phyloP scores from a whole-genome alignment of 2,888 invertebrate genomes.

The Parthenolecanium corni region DNA sequence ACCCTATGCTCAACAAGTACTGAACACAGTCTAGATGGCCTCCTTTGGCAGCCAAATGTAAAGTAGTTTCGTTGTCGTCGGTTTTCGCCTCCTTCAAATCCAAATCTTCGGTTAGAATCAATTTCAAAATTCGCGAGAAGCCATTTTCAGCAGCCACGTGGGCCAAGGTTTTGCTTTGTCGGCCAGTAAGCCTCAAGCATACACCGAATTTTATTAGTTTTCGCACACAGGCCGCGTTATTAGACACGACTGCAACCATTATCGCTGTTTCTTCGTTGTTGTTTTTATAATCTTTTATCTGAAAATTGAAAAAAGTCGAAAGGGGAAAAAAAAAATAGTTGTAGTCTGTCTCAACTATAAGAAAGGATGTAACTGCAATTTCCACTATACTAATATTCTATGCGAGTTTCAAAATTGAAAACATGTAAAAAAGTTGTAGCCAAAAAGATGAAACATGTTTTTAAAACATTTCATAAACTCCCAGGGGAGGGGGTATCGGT shows the following conservation, averaged over 20 bases:
- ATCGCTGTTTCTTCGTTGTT: constrained; percentile 34
- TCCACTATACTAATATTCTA: too few relatives aligned
- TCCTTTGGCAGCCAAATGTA: constrained; percentile 47
- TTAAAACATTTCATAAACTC: too few relatives aligned
- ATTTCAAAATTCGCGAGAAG: constrained; percentile 44
- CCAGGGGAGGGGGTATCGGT: too few relatives aligned
- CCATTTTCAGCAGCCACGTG: constrained; percentile 49
- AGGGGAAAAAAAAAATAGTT: background rate
- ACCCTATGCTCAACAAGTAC: constrained; percentile 41
- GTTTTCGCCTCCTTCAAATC: constrained; percentile 29
- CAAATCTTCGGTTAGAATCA: constrained; percentile 39
- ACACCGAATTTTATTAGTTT: constrained; percentile 43
- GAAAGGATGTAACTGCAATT: too few relatives aligned
- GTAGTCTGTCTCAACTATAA: too few relatives aligned
- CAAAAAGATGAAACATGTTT: too few relatives aligned
- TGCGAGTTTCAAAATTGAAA: too few relatives aligned
- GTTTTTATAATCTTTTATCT: constrained; percentile 39
- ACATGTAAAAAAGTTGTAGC: too few relatives aligned
- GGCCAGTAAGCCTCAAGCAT: constrained; percentile 40
- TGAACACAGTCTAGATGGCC: constrained; percentile 43
- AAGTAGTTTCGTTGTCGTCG: constrained; percentile 43
- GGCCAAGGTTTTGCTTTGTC: constrained; percentile 46
- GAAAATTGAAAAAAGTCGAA: constrained; percentile 35
- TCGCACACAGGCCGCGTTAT: constrained; percentile 41
- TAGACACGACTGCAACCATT: constrained; percentile 42